Evolutionary conservation across 2,888 invertebrate species (phyloP), one percentile per base, ranked within the genome.

Genomic region (Xanthorhoe designata): DNA sequence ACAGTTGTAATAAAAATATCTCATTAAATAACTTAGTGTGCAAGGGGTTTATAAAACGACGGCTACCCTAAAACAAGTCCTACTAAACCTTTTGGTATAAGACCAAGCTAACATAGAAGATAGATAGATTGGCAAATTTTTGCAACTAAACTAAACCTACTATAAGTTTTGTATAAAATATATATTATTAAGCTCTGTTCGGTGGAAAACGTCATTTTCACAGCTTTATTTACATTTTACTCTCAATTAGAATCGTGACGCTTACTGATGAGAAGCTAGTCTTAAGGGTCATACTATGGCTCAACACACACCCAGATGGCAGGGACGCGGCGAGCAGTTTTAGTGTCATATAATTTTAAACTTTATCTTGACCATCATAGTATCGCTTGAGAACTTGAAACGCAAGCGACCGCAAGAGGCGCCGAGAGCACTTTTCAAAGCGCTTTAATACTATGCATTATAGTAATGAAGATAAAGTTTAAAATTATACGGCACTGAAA

Each of bases 151-250:
- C 63, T 68, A 68, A 57, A 42, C 42, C 54, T 61, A 38, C 47
- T 24, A 4, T 24, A 24, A 3, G 24, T 51, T 61, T 53, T 49
- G 13, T 68, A 64, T 64, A 66, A 70, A 70, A 59, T 70, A 75
- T 75, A 75, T 75, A 76, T 72, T 76, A 73, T 71, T 69, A 58
- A 71, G 66, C 68, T 74, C 73, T 78, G 67, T 71, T 76, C 76
- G 78, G 78, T 78, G 77, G 77, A 75, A 71, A 66, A 73, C 66
- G 67, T 73, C 71, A 70, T 66, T 59, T 70, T 67, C 68, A 73
- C 69, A 73, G 54, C 49, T 61, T 63, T 66, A 64, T 70, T 49
- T 66, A 71, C 58, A 68, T 24, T 60, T 56, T 53, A 24, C 45
- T 50, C 54, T 61, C 55, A 42, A 32, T 6, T 6, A 3, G 19